Evolutionary conservation across 2,888 invertebrate species (phyloP), one percentile per base, ranked within the genome.

Genomic region (Geophilus truncorum): DNA sequence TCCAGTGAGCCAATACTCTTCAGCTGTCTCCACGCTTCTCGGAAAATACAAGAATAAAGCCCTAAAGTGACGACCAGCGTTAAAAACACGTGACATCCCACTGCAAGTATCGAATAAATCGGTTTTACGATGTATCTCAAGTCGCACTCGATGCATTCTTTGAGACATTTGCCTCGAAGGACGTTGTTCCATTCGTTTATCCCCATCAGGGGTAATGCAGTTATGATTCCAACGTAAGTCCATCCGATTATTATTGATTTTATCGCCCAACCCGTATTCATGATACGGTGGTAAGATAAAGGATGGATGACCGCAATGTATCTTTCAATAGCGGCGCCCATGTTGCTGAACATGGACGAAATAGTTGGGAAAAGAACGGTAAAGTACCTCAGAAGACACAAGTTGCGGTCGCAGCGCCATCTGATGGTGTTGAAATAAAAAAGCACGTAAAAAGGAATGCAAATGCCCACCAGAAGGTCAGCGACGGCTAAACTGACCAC

Each of bases 21-120:
- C 28, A 83, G 81, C 30, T 84, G 84, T 1, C 82, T 81, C 83
- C 83, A 84, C 6, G 85, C 85, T 21, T 82, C 84, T n/a, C 83
- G 81, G 81, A 84, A 85, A 30, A 84, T 85, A 23, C 81, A 77
- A 23, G 80, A 76, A 80, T 85, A 84, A 6, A 85, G 80, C 12
- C 78, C 81, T 10, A 83, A 83, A 4, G 84, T 85, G 70, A 83
- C 77, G 7, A 82, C 81, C 23, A 84, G 81, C 0, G 84, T 83
- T 6, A 83, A 21, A 1, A 83, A 76, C 9, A 84, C 83, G 77
- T 84, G 83, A 0, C 82, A 81, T 0, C 83, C 83, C 23, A 84
- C 84, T 12, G 82, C 83, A 9, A 80, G 45, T 9, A 83, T 51
- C 6, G 83, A 83, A 79, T 83, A 84, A 18, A 76, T 70, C 12